Evolutionary conservation across 2,888 invertebrate genomes (phyloP), one percentile per base, ranked within the genome.

Genomic region (Philopedon plagiatum): DNA sequence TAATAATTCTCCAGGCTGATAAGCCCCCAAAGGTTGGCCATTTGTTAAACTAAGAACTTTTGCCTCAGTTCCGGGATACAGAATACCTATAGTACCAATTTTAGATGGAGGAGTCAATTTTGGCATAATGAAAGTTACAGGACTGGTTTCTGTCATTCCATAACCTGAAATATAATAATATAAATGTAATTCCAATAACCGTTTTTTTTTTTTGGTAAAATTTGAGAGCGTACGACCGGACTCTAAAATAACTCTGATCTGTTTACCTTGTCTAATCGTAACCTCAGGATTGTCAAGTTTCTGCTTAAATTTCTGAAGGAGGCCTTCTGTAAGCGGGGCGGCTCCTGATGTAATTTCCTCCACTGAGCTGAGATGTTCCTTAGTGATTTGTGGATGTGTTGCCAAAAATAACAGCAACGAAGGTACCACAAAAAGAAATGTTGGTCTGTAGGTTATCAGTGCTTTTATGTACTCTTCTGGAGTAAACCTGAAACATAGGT

Each of bases 361-460:
- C 0, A 95, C 86, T 0, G 88, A 88, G 21, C 89, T 86, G 57
- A 95, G 83, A 79, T 93, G 92, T 67, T 91, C 90, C 75, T 89
- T 88, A 58, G 88, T 89, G 5, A 94, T 90, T 29, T 88, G 84
- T 0, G 93, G 92, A 83, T 93, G 92, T 15, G 92, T 90, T 0
- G 92, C 91, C 68, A 95, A 83, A 84, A 94, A 94, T 1, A 93
- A 87, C 15, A 94, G 85, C 5, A 95, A 86, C 0, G 94, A 94
- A 0, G 95, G 94, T 1, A 94, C 95, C 1, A 93, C 89, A 80
- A 92, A 92, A 19, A 93, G 80, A 1, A 88, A 87, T 0, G 88
- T 88, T 0, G 92, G 92, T 80, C 88, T 85, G 81, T 90, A 90
- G 76, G 90, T 87, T 11, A 86, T 83, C 26, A 93, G 81, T 63